Base-by-base conservation (phyloP, 2,113 vertebrate genomes). In the Sylvietta virens region DNA sequence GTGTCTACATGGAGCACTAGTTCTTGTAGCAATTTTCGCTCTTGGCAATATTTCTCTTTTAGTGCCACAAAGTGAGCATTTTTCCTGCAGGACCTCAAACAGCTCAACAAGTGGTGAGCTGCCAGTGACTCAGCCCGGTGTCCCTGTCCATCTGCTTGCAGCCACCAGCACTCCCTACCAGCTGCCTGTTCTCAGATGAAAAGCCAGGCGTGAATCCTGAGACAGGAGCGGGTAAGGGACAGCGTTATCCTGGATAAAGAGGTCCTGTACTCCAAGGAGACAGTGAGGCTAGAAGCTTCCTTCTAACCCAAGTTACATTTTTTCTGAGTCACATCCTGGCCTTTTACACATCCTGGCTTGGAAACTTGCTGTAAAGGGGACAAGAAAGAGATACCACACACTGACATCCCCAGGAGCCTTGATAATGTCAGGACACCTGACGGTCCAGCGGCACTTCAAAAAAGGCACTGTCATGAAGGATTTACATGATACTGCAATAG, bases 71-170 rank as follows among this genome's bases (percentile, higher is more conserved):
- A 95, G 86, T 71, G 77, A 95, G 73, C 86, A 69, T 91, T 94
- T 96, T 92, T 91, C 81, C 81, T 94, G 91, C 83, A 92, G 94
- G 92, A 94, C 86, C 73, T 96, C 80, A 74, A 92, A 92, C 78
- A 84, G 77, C 94, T 96, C 91, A 58, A 66, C 82, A 70, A 91
- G 76, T 74, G 70, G 13, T 94, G 71, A 40, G 39, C 86, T 90
- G 67, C 84, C 74, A 44, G 92, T 57, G 85, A 81, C 62, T 90
- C 64, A 93, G 64, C 14, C 12, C 86, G 39, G 79, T 0, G 2
- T 81, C 77, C 39, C 67, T 86, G 79, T 44, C 79, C 66, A 10
- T 69, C 54, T 92, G 88, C 86, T 74, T 19, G 5, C 65, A 72
- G 69, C 65, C 81, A 61, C 7, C 1, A 86, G 69, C n/a, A 1